These are phyloP conservation scores for Malurus elegans DNA, from an alignment of 2,113 vertebrate genomes.

Conservation along the genomic window DNA sequence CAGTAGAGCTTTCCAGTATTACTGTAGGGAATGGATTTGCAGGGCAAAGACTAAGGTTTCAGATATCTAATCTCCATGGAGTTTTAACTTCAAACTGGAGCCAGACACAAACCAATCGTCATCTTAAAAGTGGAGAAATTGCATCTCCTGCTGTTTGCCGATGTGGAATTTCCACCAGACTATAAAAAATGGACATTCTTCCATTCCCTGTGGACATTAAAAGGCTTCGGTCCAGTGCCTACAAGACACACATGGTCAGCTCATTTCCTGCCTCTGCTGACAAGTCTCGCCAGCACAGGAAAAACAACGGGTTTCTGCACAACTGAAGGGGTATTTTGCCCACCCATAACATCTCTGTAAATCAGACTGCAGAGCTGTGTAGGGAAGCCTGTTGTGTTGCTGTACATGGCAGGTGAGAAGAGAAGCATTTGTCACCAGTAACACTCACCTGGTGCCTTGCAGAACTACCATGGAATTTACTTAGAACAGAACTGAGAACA, in stretches of 20 bases:
- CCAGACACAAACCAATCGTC: neutral
- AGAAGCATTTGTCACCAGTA: neutral
- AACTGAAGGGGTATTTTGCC: neutral
- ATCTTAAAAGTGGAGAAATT: neutral
- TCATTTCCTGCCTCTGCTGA: neutral
- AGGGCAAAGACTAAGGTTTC: neutral
- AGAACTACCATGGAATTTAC: neutral
- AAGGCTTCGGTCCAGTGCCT: neutral
- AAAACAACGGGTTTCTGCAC: neutral
- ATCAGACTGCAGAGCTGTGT: neutral
- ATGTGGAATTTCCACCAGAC: neutral
- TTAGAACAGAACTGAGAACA: neutral
- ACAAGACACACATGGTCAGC: neutral
- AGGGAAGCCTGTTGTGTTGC: neutral
- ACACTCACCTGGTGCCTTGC: neutral
- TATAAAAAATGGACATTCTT: neutral
- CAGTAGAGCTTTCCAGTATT: neutral
- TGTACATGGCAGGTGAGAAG: neutral
- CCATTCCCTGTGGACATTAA: neutral
- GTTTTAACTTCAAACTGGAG: neutral
- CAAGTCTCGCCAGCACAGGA: neutral
- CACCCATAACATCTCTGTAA: neutral
- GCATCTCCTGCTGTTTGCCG: neutral
- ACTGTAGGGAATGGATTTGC: neutral
- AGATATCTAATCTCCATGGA: neutral